A percentile compares a stretch with the other conserved stretches of the same genome.
Evolutionary conservation across 2,888 invertebrate genomes (phyloP).

Genomic region (Athetis lepigone): DNA sequence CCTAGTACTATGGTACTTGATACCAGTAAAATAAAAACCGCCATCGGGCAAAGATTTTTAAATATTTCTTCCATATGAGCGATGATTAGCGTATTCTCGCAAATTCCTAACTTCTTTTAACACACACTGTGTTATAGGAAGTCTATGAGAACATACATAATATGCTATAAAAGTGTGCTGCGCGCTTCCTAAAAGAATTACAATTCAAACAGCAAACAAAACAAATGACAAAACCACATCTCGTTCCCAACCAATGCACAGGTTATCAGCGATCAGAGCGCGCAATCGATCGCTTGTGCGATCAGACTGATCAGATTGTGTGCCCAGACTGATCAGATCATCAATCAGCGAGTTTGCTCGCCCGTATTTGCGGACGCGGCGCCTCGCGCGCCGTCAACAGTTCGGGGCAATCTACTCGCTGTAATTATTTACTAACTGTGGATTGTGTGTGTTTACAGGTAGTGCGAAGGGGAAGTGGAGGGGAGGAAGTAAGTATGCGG

Average conservation of each 20-base stretch:
- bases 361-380: constrained; percentile 60
- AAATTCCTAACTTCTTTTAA: no score
- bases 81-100: no score
- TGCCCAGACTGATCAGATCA: constrained; percentile 54
- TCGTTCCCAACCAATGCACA: not conserved
- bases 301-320: constrained; percentile 40
- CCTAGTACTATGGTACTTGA: no score
- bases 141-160: no score
- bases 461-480: not conserved
- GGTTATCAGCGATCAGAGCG: constrained; percentile 6
- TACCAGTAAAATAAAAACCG: no score
- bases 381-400: constrained; percentile 20
- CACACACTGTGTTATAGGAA: no score
- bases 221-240: constrained; percentile 9
- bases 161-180: no score
- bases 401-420: constrained; percentile 49
- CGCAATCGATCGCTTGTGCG: constrained; percentile 40
- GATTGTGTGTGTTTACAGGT: constrained; percentile 11
- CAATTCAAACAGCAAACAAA: constrained; percentile 2
- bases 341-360: constrained; percentile 61
- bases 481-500: not conserved
- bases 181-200: not conserved
- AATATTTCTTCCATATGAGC: no score
- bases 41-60: no score
- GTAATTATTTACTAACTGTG: constrained; percentile 57